These are phyloP conservation scores for Bubo bubo DNA, from an alignment of 2,113 vertebrate genomes.

Conservation along the genomic window DNA sequence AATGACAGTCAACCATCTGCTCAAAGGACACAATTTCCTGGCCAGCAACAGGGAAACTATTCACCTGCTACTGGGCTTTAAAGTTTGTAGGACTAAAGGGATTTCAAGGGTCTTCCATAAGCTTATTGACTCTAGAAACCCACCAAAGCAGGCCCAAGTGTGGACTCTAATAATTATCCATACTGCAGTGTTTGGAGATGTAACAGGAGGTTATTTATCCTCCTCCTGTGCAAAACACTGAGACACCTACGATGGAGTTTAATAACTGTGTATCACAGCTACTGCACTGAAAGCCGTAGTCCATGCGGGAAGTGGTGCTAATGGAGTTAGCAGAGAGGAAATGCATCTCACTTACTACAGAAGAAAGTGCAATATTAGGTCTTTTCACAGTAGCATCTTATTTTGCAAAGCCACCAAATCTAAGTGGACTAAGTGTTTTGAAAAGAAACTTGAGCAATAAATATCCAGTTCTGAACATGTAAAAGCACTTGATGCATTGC, in stretches of 20 bases:
- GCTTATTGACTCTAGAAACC: background rate
- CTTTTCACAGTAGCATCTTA: slow-evolving; percentile 1
- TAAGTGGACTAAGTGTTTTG: background rate
- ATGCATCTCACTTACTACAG: background rate
- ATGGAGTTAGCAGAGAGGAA: background rate
- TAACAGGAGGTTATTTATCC: background rate
- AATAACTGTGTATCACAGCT: background rate
- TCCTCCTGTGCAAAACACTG: background rate
- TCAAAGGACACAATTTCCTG: background rate
- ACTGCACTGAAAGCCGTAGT: background rate
- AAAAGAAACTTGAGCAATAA: background rate
- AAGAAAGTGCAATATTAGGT: background rate
- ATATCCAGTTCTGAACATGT: background rate
- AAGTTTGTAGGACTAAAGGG: background rate
- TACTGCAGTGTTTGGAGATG: background rate
- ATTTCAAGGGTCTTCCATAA: background rate
- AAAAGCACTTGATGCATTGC: background rate
- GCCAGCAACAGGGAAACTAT: background rate
- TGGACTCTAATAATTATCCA: background rate
- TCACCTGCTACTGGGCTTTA: background rate
- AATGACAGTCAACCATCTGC: background rate
- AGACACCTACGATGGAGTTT: background rate
- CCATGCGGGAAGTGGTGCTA: background rate
- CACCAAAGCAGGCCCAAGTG: background rate
- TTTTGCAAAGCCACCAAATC: background rate